Evolutionary conservation across 1,140 invertebrate species (phyloP).

Genomic region (Megalopta genalis): DNA sequence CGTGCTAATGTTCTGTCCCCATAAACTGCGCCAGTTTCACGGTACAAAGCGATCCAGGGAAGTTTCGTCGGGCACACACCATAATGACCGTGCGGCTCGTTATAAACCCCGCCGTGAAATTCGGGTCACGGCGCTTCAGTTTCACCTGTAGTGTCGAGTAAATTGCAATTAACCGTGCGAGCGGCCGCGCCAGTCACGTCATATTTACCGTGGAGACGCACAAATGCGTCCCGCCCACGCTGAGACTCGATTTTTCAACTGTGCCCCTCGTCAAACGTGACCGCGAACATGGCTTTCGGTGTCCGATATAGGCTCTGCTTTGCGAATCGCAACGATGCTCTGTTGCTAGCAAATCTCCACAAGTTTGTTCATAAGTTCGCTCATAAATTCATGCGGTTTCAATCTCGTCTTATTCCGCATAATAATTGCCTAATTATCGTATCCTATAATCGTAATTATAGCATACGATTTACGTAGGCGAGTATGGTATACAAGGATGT

Average conservation of each 20-base stretch:
- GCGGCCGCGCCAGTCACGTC: not conserved
- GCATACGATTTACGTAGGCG: too few species aligned
- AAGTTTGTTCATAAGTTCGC: too few species aligned
- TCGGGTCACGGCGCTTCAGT: conserved; percentile 16
- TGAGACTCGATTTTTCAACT: not conserved
- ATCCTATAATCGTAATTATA: too few species aligned
- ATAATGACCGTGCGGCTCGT: not conserved
- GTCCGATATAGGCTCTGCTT: too few species aligned
- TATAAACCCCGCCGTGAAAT: conserved; percentile 24
- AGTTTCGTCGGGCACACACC: conserved; percentile 11
- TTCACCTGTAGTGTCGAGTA: conserved; percentile 12
- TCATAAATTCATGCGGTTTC: too few species aligned
- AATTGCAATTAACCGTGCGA: conserved; percentile 31
- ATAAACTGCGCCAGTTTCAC: conserved; percentile 17
- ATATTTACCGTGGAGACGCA: not conserved
- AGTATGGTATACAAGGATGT: too few species aligned
- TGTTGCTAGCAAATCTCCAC: too few species aligned
- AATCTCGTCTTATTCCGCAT: too few species aligned
- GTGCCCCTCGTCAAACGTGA: not conserved
- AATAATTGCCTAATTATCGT: too few species aligned
- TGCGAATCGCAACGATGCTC: too few species aligned
- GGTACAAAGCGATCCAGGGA: not conserved
- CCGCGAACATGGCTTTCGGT: too few species aligned
- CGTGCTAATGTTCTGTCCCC: not conserved
- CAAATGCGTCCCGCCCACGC: not conserved